Conservation (phyloP, 2,113 vertebrate species). For the Amphiprion percula region DNA sequence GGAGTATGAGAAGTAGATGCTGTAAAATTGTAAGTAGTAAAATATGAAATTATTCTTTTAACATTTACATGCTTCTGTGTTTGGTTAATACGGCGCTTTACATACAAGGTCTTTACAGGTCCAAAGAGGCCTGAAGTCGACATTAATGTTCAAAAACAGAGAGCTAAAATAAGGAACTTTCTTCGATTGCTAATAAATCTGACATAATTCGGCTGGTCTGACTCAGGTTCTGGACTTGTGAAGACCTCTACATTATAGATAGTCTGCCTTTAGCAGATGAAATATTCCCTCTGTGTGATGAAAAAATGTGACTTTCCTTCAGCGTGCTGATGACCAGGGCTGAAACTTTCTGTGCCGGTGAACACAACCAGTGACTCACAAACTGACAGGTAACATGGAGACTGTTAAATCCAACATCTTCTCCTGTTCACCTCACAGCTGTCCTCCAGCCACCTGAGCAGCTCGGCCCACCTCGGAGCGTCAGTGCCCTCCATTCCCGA, state of each 20-base stretch:
- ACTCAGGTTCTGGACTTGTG: background rate
- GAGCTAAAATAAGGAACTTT: too few relatives aligned
- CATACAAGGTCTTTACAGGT: constrained; percentile 4
- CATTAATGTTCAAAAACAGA: too few relatives aligned
- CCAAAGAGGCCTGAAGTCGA: background rate
- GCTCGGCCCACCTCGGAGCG: constrained; percentile 79
- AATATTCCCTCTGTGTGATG: background rate
- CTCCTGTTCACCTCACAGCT: constrained; percentile 59
- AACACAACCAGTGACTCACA: background rate
- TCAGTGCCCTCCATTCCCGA: constrained; percentile 93
- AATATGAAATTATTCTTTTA: too few relatives aligned
- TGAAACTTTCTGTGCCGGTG: background rate
- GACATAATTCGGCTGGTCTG: background rate
- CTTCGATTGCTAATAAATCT: background rate
- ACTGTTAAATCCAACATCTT: background rate
- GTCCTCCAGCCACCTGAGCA: constrained; percentile 75
- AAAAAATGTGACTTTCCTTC: background rate
- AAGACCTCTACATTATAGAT: background rate
- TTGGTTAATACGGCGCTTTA: background rate
- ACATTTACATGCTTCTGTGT: background rate
- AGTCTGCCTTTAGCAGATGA: background rate
- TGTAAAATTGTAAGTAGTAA: too few relatives aligned
- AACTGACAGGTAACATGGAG: background rate
- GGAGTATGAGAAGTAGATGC: too few relatives aligned
- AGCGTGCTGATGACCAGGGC: background rate